phyloP scores from a whole-genome alignment of 1,140 invertebrate species.

The Drosophila setifemur region DNA sequence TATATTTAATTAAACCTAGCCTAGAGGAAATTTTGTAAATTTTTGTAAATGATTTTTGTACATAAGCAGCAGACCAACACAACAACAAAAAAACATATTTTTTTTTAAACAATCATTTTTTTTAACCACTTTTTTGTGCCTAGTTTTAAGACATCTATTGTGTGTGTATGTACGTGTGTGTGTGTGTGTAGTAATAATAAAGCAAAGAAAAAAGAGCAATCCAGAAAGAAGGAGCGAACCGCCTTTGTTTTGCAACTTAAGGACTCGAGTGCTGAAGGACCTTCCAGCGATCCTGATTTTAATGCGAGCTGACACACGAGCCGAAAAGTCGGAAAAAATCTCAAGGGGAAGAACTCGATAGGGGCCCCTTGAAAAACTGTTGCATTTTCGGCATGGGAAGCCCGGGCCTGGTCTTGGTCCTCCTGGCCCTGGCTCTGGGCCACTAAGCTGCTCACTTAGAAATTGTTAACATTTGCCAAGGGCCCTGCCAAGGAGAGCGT shows the following conservation, averaged over 20 bases:
- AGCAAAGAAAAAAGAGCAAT: conserved; percentile 52
- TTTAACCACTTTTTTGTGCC: conserved; percentile 59
- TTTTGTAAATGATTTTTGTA: conserved; percentile 78
- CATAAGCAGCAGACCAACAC: conserved; percentile 44
- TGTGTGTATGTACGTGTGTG: too few species aligned
- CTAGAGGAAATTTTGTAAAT: conserved; percentile 60
- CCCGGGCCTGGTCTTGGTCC: neutral
- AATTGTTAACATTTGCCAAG: conserved; percentile 73
- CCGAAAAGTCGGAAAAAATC: conserved; percentile 20
- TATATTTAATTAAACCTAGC: conserved; percentile 38
- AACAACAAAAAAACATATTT: conserved; percentile 23
- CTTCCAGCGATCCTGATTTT: conserved; percentile 37
- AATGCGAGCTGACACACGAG: conserved; percentile 74
- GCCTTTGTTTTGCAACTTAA: conserved; percentile 39
- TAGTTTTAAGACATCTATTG: conserved; percentile 73
- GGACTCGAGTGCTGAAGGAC: conserved; percentile 21
- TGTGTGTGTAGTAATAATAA: conserved; percentile 69
- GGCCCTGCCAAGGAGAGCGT: conserved; percentile 11
- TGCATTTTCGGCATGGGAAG: conserved; percentile 45
- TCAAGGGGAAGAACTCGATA: conserved; percentile 29
- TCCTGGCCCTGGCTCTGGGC: conserved; percentile 9
- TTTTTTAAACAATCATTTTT: conserved; percentile 19
- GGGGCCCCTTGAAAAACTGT: conserved; percentile 61
- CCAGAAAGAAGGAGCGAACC: conserved; percentile 20
- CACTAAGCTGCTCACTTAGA: conserved; percentile 74